These are phyloP conservation scores for Ophonus ardosiacus DNA, from an alignment of 2,888 invertebrate genomes.

Conservation along the genomic window DNA sequence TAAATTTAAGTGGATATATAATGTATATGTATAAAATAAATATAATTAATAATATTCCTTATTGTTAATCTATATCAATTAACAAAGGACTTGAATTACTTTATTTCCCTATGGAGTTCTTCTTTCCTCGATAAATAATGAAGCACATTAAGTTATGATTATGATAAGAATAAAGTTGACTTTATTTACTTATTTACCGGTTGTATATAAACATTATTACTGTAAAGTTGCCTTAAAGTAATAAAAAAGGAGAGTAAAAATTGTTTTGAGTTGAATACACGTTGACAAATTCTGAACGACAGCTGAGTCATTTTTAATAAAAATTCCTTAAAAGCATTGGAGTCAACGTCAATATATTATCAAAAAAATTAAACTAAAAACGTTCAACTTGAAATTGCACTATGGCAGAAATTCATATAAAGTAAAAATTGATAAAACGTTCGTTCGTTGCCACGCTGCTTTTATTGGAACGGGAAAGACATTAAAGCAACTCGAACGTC, in stretches of 20 bases:
- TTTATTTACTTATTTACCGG: no score
- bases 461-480: conserved; percentile 49
- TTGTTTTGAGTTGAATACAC: neutral
- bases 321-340: conserved; percentile 31
- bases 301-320: conserved; percentile 47
- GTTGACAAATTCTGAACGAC: conserved; percentile 31
- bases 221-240: no score
- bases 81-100: no score
- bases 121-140: no score
- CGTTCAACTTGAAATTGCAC: conserved; percentile 36
- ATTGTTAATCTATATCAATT: no score
- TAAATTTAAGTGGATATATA: no score
- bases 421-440: conserved; percentile 58
- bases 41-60: no score
- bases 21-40: no score
- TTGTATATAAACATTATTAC: no score
- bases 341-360: conserved; percentile 35
- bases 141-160: no score
- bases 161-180: no score
- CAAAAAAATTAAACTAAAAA: conserved; percentile 51
- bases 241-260: neutral
- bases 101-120: no score
- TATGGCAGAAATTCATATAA: conserved; percentile 43
- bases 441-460: conserved; percentile 35
- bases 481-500: conserved; percentile 57